Conservation (phyloP, 2,888 invertebrate species). For the Nesidiocoris tenuis region DNA sequence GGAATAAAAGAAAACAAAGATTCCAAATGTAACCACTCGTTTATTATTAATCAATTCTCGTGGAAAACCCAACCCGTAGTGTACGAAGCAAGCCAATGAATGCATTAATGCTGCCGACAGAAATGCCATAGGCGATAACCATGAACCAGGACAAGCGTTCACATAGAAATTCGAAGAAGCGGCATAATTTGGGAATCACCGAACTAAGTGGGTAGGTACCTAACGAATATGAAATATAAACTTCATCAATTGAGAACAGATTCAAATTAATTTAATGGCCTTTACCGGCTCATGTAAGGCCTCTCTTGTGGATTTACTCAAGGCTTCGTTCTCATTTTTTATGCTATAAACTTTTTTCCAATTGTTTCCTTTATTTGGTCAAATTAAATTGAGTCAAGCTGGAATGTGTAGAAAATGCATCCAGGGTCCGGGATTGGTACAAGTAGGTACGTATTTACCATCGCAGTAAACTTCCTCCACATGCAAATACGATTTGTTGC, state of each 20-base stretch:
- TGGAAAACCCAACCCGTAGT: neutral
- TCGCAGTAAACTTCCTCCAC: neutral
- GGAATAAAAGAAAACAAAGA: neutral
- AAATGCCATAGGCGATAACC: neutral
- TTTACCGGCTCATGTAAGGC: neutral
- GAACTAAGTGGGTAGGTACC: neutral
- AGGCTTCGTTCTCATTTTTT: neutral
- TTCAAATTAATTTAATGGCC: neutral
- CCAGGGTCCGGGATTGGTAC: neutral
- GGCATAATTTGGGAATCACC: neutral
- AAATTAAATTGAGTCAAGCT: neutral
- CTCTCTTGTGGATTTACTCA: neutral
- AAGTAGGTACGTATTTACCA: neutral
- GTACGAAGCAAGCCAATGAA: neutral
- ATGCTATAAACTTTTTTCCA: neutral
- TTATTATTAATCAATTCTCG: neutral
- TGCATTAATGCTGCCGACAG: neutral
- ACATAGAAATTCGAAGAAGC: neutral
- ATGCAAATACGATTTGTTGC: neutral
- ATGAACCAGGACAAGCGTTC: neutral
- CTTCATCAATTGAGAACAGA: neutral
- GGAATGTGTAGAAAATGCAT: neutral
- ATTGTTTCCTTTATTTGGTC: neutral
- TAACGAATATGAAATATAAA: too few species aligned
- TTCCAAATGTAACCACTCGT: neutral